A percentile compares a stretch with the other conserved stretches of the same genome.
Evolutionary conservation across 30 jellyfish, hydroid and myxozoan species (phyloP).

Genomic region (Chironex yamaguchii): DNA sequence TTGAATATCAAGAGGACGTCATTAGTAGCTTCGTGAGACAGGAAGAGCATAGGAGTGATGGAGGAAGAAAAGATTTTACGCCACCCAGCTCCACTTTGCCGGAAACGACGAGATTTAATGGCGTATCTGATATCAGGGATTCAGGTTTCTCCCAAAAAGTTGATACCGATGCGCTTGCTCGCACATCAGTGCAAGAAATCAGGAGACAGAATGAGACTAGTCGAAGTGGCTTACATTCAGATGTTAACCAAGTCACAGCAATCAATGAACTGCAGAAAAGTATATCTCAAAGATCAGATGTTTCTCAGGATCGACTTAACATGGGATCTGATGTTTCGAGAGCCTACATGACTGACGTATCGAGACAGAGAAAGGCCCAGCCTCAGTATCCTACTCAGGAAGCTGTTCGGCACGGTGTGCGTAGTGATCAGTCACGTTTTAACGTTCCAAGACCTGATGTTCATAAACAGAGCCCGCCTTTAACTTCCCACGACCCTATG

Average conservation of each 20-base stretch:
- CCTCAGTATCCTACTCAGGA: constrained; percentile 46
- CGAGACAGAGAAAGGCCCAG: background rate
- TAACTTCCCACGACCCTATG: background rate
- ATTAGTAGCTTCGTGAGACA: background rate
- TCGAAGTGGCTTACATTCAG: background rate
- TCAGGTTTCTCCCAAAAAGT: background rate
- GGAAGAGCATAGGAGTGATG: background rate
- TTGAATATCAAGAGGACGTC: too few species aligned
- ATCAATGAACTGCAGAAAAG: background rate
- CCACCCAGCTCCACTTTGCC: background rate
- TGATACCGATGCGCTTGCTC: background rate
- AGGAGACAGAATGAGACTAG: background rate
- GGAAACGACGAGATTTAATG: background rate
- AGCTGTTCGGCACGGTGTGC: constrained; percentile 76
- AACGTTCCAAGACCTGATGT: constrained; percentile 9
- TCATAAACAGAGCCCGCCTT: background rate
- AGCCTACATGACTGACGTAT: background rate
- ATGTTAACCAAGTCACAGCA: background rate
- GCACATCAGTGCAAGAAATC: background rate
- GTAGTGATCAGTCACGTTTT: constrained; percentile 50
- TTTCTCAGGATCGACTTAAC: background rate
- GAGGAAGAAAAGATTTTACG: background rate
- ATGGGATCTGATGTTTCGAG: background rate
- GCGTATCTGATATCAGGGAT: background rate
- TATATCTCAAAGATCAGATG: background rate